These are phyloP conservation scores for Eristalis arbustorum DNA, from an alignment of 2,888 invertebrate genomes.

Conservation along the genomic window DNA sequence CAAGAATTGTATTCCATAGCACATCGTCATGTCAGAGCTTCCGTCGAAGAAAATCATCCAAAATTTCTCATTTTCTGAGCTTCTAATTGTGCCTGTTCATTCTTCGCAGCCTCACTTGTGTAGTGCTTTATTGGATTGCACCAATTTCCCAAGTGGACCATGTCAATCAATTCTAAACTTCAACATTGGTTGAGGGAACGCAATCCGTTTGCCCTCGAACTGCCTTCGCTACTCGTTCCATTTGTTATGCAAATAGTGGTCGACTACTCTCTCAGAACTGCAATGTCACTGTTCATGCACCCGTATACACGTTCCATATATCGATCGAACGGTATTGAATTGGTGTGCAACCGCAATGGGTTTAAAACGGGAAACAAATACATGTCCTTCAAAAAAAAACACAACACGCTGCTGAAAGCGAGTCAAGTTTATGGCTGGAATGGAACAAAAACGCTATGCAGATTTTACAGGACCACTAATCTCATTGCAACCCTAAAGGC, in stretches of 20 bases:
- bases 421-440: slow-evolving; percentile 26
- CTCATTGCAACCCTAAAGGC: slow-evolving; percentile 57
- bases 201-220: not conserved
- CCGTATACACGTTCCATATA: not conserved
- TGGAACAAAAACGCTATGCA: slow-evolving; percentile 12
- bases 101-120: not conserved
- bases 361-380: slow-evolving; percentile 17
- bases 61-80: not conserved
- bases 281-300: not conserved
- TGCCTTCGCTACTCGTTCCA: not conserved
- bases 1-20: not conserved
- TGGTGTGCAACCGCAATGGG: slow-evolving; percentile 19
- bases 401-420: not conserved
- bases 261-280: not conserved
- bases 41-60: slow-evolving; percentile 10
- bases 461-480: slow-evolving; percentile 51
- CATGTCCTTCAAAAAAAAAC: slow-evolving; percentile 7
- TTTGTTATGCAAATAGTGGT: slow-evolving; percentile 18
- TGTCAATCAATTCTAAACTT: slow-evolving; percentile 34
- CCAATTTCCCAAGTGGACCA: slow-evolving; percentile 34
- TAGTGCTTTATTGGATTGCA: slow-evolving; percentile 23
- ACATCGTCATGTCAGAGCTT: not conserved
- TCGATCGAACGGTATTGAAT: slow-evolving; percentile 50
- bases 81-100: not conserved
- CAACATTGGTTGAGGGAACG: not conserved